Percentiles rank a stretch among this genome's conserved stretches.
phyloP scores from a whole-genome alignment of 2,113 vertebrate genomes.

The Pseudolaguvia tuberculata region DNA sequence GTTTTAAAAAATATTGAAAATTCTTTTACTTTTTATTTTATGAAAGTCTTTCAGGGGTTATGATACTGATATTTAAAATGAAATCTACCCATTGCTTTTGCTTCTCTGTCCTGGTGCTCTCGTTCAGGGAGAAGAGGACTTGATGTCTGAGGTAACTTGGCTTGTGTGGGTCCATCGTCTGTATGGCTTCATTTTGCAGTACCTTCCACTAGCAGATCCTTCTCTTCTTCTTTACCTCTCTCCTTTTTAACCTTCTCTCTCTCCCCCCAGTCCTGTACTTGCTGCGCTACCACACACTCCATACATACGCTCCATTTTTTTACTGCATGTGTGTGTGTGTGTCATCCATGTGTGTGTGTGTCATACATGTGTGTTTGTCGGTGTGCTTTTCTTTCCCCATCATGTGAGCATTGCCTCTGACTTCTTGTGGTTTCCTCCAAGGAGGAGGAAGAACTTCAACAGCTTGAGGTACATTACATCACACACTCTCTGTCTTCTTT shows the following conservation, averaged over 20 bases:
- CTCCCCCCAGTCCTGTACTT: constrained; percentile 54
- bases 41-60: no score
- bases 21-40: no score
- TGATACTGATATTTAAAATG: no score
- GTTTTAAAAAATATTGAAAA: no score
- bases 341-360: background rate
- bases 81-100: background rate
- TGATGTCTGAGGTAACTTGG: constrained; percentile 71
- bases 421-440: constrained; percentile 58
- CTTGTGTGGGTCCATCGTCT: constrained; percentile 36
- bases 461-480: constrained; percentile 70
- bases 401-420: constrained; percentile 27
- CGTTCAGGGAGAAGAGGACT: constrained; percentile 68
- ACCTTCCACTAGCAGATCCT: no score
- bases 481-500: no score
- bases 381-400: constrained; percentile 16
- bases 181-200: no score
- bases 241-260: constrained; percentile 51
- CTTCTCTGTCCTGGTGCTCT: constrained; percentile 46
- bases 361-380: background rate
- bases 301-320: constrained; percentile 27
- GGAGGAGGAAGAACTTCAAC: constrained; percentile 73
- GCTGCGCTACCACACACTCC: constrained; percentile 45
- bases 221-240: background rate
- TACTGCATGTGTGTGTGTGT: constrained; percentile 4